Evolutionary conservation across 1,140 invertebrate genomes (phyloP).

Genomic region (Ptiloglossa arizonensis): DNA sequence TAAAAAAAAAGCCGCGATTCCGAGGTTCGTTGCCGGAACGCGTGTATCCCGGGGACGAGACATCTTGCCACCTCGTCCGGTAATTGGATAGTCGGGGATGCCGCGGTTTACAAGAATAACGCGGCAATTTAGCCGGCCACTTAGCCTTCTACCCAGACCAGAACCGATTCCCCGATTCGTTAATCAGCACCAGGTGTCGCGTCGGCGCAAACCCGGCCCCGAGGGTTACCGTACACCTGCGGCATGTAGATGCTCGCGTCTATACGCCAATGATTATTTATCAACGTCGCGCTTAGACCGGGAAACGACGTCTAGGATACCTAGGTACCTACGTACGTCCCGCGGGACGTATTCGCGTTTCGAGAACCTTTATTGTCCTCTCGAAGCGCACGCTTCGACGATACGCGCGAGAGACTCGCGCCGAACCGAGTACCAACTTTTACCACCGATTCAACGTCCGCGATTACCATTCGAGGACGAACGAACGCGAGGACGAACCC

Average conservation of each 20-base stretch:
- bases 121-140: constrained; percentile 62
- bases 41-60: constrained; percentile 45
- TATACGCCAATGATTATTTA: constrained; percentile 64
- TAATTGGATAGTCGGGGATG: constrained; percentile 66
- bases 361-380: constrained; percentile 58
- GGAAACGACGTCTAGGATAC: constrained; percentile 19
- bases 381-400: constrained; percentile 8
- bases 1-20: constrained; percentile 49
- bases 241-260: constrained; percentile 56
- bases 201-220: constrained; percentile 6
- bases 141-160: constrained; percentile 56
- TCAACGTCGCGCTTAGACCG: constrained; percentile 57
- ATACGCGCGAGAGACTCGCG: too few species aligned
- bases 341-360: not conserved
- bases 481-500: too few species aligned
- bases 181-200: constrained; percentile 68
- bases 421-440: too few species aligned
- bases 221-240: constrained; percentile 56
- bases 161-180: constrained; percentile 65
- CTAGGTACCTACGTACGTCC: too few species aligned
- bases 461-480: too few species aligned
- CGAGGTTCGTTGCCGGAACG: constrained; percentile 34
- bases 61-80: constrained; percentile 59
- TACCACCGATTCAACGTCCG: too few species aligned
- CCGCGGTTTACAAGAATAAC: constrained; percentile 67